Evolutionary conservation across 2,113 vertebrate genomes (phyloP), one percentile per base, ranked within the genome.

Genomic region (Mus pahari): DNA sequence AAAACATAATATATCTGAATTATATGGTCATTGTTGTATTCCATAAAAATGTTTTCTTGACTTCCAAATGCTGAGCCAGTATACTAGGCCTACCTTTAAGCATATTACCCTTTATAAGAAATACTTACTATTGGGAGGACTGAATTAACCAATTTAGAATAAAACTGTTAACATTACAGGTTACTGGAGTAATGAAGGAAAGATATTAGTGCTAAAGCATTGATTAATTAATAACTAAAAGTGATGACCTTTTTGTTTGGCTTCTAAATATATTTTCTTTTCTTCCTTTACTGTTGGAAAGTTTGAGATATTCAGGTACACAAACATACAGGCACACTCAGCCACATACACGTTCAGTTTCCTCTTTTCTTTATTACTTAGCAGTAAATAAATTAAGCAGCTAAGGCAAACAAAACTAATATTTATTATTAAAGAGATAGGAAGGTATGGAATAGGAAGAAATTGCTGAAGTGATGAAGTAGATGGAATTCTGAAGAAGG

Each of bases 121-220:
- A 50, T 94, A 39, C 5, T 0, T 39, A n/a, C 58, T 74, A 74
- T 53, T 94, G 79, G 55, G 28, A 42, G 55, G 64, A 0, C 2
- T 33, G 24, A 20, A n/a, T 90, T 28, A 78, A 53, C 13, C 48
- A 77, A 55, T 62, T 97, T 36, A 70, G 14, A 81, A 66, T 28
- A 60, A 82, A 91, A 86, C 81, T 62, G 53, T 84, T 91, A 73
- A 74, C 45, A 94, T 45, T 74, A 24, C 81, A 94, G 14, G 36
- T 68, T 77, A 42, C 12, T 77, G 1, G 70, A 3, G 17, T 66
- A 70, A 73, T 45, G 92, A 91, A 45, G 58, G 31, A 50, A 94
- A 33, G 36, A 0, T 16, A 66, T 33, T 45, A 22, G 66, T 94
- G 48, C 36, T 75, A 88, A 89, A 60, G 1, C 19, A 33, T 81